Conservation (phyloP, 2,888 invertebrate species). For the Eulithis testata region DNA sequence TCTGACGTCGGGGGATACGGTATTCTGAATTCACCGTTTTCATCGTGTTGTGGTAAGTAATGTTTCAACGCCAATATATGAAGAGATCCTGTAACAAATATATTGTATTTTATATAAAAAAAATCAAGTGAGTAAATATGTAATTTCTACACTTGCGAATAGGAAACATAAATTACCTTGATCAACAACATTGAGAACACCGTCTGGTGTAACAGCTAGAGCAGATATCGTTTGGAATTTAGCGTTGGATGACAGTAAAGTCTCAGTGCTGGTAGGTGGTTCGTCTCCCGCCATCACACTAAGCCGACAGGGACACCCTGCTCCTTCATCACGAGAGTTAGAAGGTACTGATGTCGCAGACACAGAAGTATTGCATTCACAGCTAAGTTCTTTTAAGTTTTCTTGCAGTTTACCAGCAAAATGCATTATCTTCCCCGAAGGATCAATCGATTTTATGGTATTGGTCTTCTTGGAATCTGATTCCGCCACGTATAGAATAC, state of each 20-base stretch:
- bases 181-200: conserved; percentile 98
- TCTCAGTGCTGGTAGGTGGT: conserved; percentile 92
- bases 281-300: conserved; percentile 85
- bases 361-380: conserved; percentile 84
- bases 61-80: conserved; percentile 94
- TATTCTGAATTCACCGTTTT: conserved; percentile 96
- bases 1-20: conserved; percentile 97
- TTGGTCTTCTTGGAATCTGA: conserved; percentile 94
- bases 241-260: conserved; percentile 94
- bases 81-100: conserved; percentile 85
- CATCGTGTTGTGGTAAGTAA: conserved; percentile 93
- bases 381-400: conserved; percentile 81
- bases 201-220: conserved; percentile 96
- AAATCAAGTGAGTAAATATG: no score
- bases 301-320: conserved; percentile 77
- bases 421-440: conserved; percentile 94
- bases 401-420: conserved; percentile 95
- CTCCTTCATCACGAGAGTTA: conserved; percentile 70
- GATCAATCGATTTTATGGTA: conserved; percentile 93
- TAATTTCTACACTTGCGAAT: no score
- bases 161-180: conserved; percentile 84
- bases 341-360: conserved; percentile 81
- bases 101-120: no score
- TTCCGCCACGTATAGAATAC: conserved; percentile 96
- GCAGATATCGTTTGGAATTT: conserved; percentile 95